Percentiles rank a stretch among this genome's conserved stretches.
phyloP scores from a whole-genome alignment of 2,797 vertebrate genomes.

The Australoheros facetus region DNA sequence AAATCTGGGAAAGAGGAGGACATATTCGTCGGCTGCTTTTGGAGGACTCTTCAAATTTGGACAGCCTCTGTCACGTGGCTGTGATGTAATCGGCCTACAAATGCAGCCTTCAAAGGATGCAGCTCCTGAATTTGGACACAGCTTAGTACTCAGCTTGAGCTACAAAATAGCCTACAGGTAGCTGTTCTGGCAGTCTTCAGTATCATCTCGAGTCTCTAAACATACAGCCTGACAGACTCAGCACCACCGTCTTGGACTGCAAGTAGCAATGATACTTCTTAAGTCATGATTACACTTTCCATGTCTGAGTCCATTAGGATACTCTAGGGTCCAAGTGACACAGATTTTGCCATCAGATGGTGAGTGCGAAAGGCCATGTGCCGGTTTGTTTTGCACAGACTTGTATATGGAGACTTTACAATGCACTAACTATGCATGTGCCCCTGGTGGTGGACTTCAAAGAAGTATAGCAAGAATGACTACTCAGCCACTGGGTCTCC shows the following conservation, averaged over 20 bases:
- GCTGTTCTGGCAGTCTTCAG: neutral
- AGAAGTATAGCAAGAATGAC: neutral
- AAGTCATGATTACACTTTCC: neutral
- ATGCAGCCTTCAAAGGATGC: too few species aligned
- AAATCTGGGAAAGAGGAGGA: too few species aligned
- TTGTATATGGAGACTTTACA: neutral
- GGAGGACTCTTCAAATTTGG: too few species aligned
- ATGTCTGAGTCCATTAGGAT: neutral
- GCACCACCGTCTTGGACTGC: neutral
- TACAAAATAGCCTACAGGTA: neutral
- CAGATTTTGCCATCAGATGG: neutral
- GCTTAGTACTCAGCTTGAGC: neutral
- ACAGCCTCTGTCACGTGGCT: too few species aligned
- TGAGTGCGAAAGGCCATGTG: neutral
- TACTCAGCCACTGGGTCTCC: fast-evolving
- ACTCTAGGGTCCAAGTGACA: neutral
- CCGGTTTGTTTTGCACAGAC: neutral
- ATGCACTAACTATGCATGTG: neutral
- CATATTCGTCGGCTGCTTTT: too few species aligned
- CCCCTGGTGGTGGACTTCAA: neutral
- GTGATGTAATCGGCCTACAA: too few species aligned
- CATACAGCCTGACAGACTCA: neutral
- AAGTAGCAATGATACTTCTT: neutral
- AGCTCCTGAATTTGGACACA: too few species aligned
- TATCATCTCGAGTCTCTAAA: neutral